Percentiles rank a stretch among this genome's conserved stretches.
phyloP scores from a whole-genome alignment of 2,797 vertebrate genomes.

The Eulemur coronatus region DNA sequence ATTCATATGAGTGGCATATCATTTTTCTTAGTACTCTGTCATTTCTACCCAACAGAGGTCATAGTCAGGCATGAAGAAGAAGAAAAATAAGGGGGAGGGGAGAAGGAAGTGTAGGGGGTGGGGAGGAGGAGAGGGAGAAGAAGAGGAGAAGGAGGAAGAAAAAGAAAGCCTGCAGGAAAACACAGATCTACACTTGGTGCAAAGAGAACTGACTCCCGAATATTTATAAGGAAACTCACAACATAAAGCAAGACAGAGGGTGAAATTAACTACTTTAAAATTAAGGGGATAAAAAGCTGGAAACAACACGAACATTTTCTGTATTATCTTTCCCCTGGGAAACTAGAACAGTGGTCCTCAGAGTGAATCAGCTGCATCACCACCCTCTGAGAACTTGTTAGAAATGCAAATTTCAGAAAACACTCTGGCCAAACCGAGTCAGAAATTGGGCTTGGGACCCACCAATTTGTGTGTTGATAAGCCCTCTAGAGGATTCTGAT shows the following conservation, averaged over 20 bases:
- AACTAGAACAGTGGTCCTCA: not conserved
- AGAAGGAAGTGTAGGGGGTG: fast-evolving
- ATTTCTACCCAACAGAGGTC: not conserved
- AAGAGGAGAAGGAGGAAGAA: not conserved
- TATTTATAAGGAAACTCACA: not conserved
- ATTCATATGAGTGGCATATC: not conserved
- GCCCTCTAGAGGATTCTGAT: not conserved
- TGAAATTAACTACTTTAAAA: not conserved
- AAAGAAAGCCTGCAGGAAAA: not conserved
- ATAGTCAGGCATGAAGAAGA: not conserved
- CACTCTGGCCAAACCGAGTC: not conserved
- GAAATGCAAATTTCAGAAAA: not conserved
- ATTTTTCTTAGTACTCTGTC: not conserved
- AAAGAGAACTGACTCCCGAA: not conserved
- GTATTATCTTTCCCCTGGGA: not conserved
- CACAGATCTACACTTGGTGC: not conserved
- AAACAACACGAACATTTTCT: not conserved
- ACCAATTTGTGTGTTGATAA: not conserved
- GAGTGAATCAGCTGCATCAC: not conserved
- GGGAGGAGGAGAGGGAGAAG: not conserved
- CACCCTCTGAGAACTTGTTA: not conserved
- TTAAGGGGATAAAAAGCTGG: not conserved
- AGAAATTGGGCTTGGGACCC: not conserved
- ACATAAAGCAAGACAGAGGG: not conserved
- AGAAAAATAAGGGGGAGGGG: not conserved